A percentile compares a stretch with the other conserved stretches of the same genome.
These are phyloP conservation scores for Eclectus roratus DNA, from an alignment of 2,113 vertebrate genomes.

Conservation along the genomic window DNA sequence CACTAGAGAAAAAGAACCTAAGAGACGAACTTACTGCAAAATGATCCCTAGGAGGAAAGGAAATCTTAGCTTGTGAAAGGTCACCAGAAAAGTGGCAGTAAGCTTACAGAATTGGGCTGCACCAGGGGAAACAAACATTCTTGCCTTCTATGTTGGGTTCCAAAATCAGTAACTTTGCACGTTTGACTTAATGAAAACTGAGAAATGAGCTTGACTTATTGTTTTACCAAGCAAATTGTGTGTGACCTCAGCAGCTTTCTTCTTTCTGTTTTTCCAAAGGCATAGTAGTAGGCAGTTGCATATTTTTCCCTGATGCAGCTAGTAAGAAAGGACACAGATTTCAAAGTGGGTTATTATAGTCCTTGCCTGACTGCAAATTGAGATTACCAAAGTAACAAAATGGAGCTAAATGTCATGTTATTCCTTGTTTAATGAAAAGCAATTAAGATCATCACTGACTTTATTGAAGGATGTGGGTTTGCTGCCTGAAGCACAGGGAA, in stretches of 20 bases:
- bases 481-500: neutral
- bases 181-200: neutral
- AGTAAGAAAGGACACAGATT: neutral
- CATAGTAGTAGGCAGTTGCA: neutral
- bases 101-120: neutral
- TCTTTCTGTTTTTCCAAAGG: neutral
- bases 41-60: neutral
- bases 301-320: neutral
- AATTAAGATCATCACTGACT: neutral
- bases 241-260: neutral
- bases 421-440: conserved; percentile 14
- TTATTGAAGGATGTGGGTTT: neutral
- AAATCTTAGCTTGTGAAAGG: neutral
- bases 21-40: neutral
- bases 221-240: neutral
- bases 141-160: neutral
- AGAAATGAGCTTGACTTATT: neutral
- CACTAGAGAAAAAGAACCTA: neutral
- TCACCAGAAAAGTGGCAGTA: neutral
- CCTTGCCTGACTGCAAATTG: neutral
- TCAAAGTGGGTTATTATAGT: neutral
- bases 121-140: neutral
- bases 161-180: neutral
- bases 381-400: neutral
- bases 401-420: conserved; percentile 31